Percentiles rank a stretch among this genome's conserved stretches.
These are phyloP conservation scores for Aphaenogaster floridana DNA, from an alignment of 1,140 invertebrate genomes.

Conservation along the genomic window DNA sequence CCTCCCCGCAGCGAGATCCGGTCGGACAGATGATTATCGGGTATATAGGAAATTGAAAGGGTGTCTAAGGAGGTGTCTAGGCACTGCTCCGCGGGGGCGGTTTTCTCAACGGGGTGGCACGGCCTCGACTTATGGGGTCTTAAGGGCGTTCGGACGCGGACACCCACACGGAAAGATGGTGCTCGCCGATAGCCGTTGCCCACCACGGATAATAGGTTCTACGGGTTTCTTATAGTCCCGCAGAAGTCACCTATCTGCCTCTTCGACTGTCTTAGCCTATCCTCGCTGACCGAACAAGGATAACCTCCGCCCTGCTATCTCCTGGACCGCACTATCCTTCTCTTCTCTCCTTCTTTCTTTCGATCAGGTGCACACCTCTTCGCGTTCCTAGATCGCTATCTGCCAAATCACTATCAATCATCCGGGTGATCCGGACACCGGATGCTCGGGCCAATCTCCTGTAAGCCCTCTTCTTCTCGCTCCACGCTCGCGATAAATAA, in stretches of 20 bases:
- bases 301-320: conserved; percentile 36
- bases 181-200: conserved; percentile 78
- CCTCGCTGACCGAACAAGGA: conserved; percentile 44
- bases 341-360: conserved; percentile 40
- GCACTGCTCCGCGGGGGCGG: conserved; percentile 71
- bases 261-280: conserved; percentile 50
- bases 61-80: conserved; percentile 85
- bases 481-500: conserved; percentile 74
- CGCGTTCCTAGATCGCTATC: conserved; percentile 78
- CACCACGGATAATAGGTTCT: conserved; percentile 80
- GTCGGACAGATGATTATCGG: conserved; percentile 83
- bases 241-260: conserved; percentile 64
- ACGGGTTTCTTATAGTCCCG: conserved; percentile 70
- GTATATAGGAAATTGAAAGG: conserved; percentile 86
- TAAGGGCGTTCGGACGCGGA: conserved; percentile 73
- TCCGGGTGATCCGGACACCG: conserved; percentile 74
- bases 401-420: conserved; percentile 83
- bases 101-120: conserved; percentile 78
- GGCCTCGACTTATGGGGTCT: conserved; percentile 75
- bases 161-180: conserved; percentile 81
- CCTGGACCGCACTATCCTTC: not conserved
- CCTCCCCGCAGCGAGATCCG: conserved; percentile 71
- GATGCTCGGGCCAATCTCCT: conserved; percentile 74
- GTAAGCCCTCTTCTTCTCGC: conserved; percentile 65
- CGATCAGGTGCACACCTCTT: conserved; percentile 70